These are phyloP conservation scores for Coranthus polyacanthus DNA, from an alignment of 2,797 vertebrate species.

Conservation along the genomic window DNA sequence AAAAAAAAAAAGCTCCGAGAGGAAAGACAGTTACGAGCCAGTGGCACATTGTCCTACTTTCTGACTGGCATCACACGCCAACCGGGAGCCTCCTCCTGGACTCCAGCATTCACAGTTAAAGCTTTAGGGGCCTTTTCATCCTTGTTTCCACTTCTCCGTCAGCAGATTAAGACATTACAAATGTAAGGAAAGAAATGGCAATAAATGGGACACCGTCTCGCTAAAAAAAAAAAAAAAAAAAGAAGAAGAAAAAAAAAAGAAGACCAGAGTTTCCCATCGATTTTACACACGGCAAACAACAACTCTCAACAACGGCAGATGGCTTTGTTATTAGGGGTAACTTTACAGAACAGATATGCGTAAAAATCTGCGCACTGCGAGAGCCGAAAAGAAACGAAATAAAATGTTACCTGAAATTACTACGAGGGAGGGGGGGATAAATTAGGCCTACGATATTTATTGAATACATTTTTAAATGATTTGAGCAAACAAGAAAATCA, in stretches of 20 bases:
- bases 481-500: not conserved
- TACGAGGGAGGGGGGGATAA: no score
- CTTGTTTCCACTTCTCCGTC: not conserved
- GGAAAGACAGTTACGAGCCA: slow-evolving; percentile 47
- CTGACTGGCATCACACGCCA: slow-evolving; percentile 59
- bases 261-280: slow-evolving; percentile 41
- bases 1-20: slow-evolving; percentile 20
- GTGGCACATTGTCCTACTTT: slow-evolving; percentile 80
- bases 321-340: slow-evolving; percentile 23
- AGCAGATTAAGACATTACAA: slow-evolving; percentile 3
- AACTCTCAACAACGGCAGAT: slow-evolving; percentile 48
- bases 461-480: not conserved
- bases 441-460: not conserved
- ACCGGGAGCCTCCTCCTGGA: slow-evolving; percentile 49
- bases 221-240: not conserved
- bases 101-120: slow-evolving; percentile 48
- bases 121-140: slow-evolving; percentile 47
- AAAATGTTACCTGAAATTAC: not conserved
- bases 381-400: not conserved
- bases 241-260: not conserved
- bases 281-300: slow-evolving; percentile 61
- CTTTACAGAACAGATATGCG: not conserved
- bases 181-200: not conserved
- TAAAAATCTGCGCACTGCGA: not conserved
- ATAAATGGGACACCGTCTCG: not conserved